phyloP scores from a whole-genome alignment of 2,888 invertebrate species.

The Lochmaea crataegi region DNA sequence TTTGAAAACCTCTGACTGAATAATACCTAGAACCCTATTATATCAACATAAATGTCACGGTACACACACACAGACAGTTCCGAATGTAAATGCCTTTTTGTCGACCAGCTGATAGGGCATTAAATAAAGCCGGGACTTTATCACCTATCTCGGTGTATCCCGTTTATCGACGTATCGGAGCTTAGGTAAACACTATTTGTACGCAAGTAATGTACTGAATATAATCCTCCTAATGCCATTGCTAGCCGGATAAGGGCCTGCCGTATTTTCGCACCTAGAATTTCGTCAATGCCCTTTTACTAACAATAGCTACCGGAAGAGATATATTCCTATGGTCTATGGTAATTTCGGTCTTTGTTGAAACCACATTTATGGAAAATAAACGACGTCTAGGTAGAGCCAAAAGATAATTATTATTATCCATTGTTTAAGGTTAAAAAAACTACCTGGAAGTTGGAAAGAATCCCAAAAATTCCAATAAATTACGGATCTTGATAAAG shows the following conservation, averaged over 20 bases:
- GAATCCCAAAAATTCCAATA: no score
- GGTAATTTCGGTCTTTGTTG: slow-evolving; percentile 48
- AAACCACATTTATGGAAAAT: no score
- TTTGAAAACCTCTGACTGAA: slow-evolving; percentile 1
- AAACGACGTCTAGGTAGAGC: no score
- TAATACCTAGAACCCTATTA: slow-evolving; percentile 8
- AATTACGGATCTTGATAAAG: no score
- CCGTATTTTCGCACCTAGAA: slow-evolving; percentile 60
- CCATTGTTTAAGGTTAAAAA: no score
- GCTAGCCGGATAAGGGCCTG: slow-evolving; percentile 58
- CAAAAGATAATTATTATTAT: no score
- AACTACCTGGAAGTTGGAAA: no score
- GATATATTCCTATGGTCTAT: slow-evolving; percentile 53
- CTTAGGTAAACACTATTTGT: slow-evolving; percentile 62
- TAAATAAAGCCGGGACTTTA: slow-evolving; percentile 40
- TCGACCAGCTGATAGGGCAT: slow-evolving; percentile 35
- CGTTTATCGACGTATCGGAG: slow-evolving; percentile 58
- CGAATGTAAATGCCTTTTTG: slow-evolving; percentile 14
- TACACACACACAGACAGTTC: background rate
- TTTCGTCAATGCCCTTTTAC: slow-evolving; percentile 51
- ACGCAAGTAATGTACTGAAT: slow-evolving; percentile 60
- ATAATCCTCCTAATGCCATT: slow-evolving; percentile 63
- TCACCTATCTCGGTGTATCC: slow-evolving; percentile 48
- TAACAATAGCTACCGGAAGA: slow-evolving; percentile 60
- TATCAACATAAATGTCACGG: slow-evolving; percentile 1